phyloP scores from a whole-genome alignment of 2,797 vertebrate genomes.

The Babyrousa celebensis region DNA sequence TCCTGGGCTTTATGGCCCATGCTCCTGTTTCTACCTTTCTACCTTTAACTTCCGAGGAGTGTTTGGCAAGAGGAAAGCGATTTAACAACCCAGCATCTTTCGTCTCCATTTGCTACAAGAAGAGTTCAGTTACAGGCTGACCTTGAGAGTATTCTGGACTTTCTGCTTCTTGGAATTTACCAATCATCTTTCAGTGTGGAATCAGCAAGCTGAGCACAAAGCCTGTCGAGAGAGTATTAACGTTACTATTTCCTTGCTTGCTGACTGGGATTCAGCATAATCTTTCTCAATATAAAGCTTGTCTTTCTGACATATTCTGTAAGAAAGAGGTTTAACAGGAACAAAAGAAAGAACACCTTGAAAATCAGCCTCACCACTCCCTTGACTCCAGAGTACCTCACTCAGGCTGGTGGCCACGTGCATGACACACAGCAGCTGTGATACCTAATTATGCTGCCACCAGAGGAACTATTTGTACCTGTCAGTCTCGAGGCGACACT shows the following conservation, averaged over 20 bases:
- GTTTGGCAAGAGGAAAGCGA: not conserved
- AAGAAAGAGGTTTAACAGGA: conserved; percentile 15
- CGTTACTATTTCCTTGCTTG: not conserved
- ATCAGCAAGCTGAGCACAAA: not conserved
- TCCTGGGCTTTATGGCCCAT: not conserved
- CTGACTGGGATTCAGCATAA: not conserved
- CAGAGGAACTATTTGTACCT: not conserved
- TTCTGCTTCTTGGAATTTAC: not conserved
- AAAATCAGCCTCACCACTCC: not conserved
- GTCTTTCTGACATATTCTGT: conserved; percentile 23
- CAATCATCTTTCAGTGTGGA: not conserved
- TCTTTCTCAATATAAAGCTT: not conserved
- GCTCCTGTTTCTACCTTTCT: not conserved
- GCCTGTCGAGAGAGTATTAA: not conserved
- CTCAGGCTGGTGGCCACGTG: not conserved
- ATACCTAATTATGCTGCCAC: not conserved
- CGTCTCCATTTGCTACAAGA: not conserved
- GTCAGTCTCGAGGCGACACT: conserved; percentile 11
- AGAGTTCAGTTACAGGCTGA: not conserved
- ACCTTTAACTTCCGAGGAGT: not conserved
- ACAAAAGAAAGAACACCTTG: conserved; percentile 51
- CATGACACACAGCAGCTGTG: accelerated
- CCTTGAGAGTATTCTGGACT: not conserved
- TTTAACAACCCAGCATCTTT: not conserved
- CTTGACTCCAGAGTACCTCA: not conserved